Evolutionary conservation across 2,797 vertebrate genomes (phyloP), one percentile per base, ranked within the genome.

Genomic region (Acanthornis magna): DNA sequence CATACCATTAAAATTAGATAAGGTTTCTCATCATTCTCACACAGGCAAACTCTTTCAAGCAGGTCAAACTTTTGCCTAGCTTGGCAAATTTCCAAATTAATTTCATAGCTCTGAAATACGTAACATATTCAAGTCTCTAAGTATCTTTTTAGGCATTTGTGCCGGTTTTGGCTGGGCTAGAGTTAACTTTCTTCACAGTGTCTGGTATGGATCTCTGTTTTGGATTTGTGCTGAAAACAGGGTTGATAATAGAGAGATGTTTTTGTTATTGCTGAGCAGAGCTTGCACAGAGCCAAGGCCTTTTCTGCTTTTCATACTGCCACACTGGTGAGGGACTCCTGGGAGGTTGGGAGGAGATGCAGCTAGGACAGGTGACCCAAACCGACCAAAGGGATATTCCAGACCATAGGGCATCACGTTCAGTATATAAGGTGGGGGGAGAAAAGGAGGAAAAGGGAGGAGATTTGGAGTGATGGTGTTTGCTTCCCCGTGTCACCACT

Each of bases 281-380:
- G 11, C 32, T 76, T 19, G 1, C 50, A 25, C 16, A 63, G 36
- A 63, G 63, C 16, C 42, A 43, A 57, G 36, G 36, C 16, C 36
- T 29, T 30, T 18, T 43, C 27, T 63, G 27, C 2, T 63, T n/a
- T 62, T 43, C 2, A 0, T 43, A 29, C 4, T 10, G 16, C 5
- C 32, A n/a, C 2, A 0, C 9, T 36, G 55, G 32, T 0, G 2
- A 36, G 27, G 14, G 13, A 2, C 29, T 36, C 21, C 2, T 8
- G 18, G 27, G 34, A 55, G 48, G 4, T 0, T 71, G 21, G 26
- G 11, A 75, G 11, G 36, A 38, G 34, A 55, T 36, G 50, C 9
- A 57, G 42, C 5, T 3, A 2, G 55, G 55, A 82, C 32, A 62
- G 36, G 13, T 62, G 36, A 50, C 32, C 30, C 32, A 4, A n/a